phyloP scores from a whole-genome alignment of 2,113 vertebrate species.

The Upupa epops region DNA sequence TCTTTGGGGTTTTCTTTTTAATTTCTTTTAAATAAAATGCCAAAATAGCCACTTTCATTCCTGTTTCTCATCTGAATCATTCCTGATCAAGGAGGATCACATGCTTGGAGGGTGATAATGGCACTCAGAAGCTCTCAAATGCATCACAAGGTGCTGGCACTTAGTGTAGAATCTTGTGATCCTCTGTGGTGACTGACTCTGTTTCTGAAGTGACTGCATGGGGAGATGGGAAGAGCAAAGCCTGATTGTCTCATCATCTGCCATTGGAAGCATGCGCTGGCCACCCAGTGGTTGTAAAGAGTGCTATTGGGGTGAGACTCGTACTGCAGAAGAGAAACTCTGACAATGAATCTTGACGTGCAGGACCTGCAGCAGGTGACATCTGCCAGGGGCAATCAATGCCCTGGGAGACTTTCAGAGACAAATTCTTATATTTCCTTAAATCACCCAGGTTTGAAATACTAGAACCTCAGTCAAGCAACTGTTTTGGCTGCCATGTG shows the following conservation, averaged over 20 bases:
- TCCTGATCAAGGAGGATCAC: not conserved
- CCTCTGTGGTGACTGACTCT: not conserved
- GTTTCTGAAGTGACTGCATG: not conserved
- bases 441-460: not conserved
- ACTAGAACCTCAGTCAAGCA: not conserved
- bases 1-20: not conserved
- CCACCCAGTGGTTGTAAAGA: not conserved
- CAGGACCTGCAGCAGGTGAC: not conserved
- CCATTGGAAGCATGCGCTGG: not conserved
- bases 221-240: not conserved
- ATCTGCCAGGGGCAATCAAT: not conserved
- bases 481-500: not conserved
- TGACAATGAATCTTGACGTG: not conserved
- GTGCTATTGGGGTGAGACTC: not conserved
- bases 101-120: not conserved
- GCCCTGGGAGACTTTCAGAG: not conserved
- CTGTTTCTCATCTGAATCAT: not conserved
- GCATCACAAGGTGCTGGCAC: not conserved
- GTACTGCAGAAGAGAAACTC: not conserved
- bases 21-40: not conserved
- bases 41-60: not conserved
- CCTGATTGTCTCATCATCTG: not conserved
- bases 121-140: not conserved
- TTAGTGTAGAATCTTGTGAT: not conserved
- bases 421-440: not conserved